These are phyloP conservation scores for Australoheros scitulus DNA, from an alignment of 2,113 vertebrate species.

Conservation along the genomic window DNA sequence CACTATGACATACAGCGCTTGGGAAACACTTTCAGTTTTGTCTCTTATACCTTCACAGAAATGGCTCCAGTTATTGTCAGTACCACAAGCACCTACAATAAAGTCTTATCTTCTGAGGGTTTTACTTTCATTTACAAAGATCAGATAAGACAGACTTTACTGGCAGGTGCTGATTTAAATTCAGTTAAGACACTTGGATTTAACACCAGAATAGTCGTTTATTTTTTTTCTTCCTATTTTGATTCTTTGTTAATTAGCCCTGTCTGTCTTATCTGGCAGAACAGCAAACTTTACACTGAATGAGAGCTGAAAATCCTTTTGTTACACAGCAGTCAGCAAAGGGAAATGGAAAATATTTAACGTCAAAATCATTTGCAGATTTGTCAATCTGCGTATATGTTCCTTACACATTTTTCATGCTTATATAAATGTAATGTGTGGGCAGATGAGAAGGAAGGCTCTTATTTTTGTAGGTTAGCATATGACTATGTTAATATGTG, in stretches of 20 bases:
- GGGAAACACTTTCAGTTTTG: constrained; percentile 22
- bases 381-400: neutral
- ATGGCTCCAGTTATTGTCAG: constrained; percentile 13
- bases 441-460: neutral
- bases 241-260: neutral
- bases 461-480: neutral
- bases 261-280: neutral
- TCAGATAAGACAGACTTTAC: neutral
- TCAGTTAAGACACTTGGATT: neutral
- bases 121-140: neutral
- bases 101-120: neutral
- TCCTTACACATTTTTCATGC: neutral
- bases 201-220: neutral
- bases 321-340: neutral
- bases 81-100: neutral
- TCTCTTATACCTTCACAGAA: constrained; percentile 4
- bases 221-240: neutral
- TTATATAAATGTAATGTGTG: neutral
- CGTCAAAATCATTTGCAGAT: neutral
- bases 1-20: neutral
- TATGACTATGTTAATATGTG: neutral
- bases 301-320: neutral
- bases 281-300: neutral
- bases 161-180: neutral
- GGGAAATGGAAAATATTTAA: neutral